Evolutionary conservation across 2,888 invertebrate genomes (phyloP).

Genomic region (Lithophane socia): DNA sequence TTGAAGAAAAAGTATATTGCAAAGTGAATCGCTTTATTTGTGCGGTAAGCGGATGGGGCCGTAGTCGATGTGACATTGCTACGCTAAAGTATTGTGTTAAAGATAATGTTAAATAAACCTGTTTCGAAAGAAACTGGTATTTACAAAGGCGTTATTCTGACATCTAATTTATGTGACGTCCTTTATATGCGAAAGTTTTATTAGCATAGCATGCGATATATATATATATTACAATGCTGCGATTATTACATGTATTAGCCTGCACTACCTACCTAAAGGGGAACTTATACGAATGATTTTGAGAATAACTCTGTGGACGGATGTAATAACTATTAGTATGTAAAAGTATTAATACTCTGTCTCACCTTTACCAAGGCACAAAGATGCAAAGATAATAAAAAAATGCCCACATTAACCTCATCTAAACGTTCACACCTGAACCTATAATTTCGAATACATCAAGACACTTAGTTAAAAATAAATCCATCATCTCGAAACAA

Average conservation of each 20-base stretch:
- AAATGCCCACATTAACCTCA: too few species aligned
- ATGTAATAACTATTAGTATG: not conserved
- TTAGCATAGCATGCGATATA: not conserved
- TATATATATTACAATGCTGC: not conserved
- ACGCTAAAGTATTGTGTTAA: slow-evolving; percentile 35
- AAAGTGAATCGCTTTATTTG: slow-evolving; percentile 46
- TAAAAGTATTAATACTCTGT: not conserved
- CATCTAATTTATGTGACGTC: slow-evolving; percentile 33
- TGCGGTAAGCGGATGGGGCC: slow-evolving; percentile 1
- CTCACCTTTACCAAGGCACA: not conserved
- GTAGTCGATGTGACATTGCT: slow-evolving; percentile 30
- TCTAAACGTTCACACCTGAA: not conserved
- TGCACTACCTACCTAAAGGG: too few species aligned
- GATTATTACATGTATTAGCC: not conserved
- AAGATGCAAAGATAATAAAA: not conserved
- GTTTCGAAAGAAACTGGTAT: slow-evolving; percentile 42
- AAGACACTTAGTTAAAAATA: slow-evolving; percentile 41
- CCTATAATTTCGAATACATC: slow-evolving; percentile 18
- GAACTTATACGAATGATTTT: not conserved
- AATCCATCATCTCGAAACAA: slow-evolving; percentile 55
- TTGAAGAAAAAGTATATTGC: slow-evolving; percentile 20
- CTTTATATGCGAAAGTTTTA: slow-evolving; percentile 20
- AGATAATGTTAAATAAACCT: slow-evolving; percentile 26
- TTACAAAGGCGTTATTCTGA: slow-evolving; percentile 11
- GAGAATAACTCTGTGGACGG: too few species aligned